Conservation (phyloP, 2,797 vertebrate genomes). For the Squalus acanthias region DNA sequence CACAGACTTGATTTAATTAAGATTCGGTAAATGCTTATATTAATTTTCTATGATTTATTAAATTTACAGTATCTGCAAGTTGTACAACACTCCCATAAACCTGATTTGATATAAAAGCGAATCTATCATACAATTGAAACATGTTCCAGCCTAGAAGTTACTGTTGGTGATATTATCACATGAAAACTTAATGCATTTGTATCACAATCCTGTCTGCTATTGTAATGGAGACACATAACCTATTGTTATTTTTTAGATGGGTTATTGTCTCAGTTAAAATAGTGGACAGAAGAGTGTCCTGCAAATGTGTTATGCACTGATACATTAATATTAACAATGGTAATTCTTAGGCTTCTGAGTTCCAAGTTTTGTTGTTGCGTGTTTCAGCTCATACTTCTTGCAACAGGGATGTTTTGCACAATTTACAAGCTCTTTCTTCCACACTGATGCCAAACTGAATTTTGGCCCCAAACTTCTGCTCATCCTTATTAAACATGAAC, state of each 20-base stretch:
- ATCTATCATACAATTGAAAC: neutral
- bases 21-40: neutral
- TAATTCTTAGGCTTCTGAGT: neutral
- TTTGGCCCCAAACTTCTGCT: neutral
- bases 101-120: neutral
- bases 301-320: neutral
- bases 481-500: neutral
- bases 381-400: neutral
- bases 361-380: neutral
- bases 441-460: neutral
- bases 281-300: neutral
- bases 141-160: neutral
- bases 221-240: neutral
- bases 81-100: neutral
- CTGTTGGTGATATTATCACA: neutral
- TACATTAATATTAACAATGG: neutral
- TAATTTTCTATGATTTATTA: neutral
- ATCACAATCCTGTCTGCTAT: neutral
- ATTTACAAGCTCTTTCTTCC: neutral
- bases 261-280: neutral
- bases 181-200: neutral
- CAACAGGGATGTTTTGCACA: neutral
- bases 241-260: neutral
- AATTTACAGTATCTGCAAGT: neutral
- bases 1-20: neutral